phyloP scores from a whole-genome alignment of 2,888 invertebrate genomes.

The Holacanthella duospinosa region DNA sequence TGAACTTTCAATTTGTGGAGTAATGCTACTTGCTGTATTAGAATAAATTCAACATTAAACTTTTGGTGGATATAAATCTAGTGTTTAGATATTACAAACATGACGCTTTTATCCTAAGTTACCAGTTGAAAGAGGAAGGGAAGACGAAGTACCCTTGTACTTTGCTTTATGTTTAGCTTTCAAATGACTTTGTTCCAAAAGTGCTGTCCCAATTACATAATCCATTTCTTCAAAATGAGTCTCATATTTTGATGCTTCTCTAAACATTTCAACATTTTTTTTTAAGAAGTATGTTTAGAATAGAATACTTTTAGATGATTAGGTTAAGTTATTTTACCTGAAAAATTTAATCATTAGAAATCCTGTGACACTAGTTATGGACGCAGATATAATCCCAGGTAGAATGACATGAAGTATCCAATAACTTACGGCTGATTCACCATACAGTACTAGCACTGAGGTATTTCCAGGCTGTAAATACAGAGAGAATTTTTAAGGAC shows the following conservation, averaged over 20 bases:
- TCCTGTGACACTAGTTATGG: neutral
- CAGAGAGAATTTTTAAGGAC: too few species aligned
- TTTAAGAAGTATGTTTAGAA: neutral
- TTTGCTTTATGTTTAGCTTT: too few species aligned
- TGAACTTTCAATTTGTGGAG: too few species aligned
- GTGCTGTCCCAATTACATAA: constrained; percentile 11
- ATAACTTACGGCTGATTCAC: neutral
- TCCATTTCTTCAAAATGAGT: constrained; percentile 8
- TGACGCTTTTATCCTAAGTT: too few species aligned
- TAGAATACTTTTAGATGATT: neutral
- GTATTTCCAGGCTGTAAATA: neutral
- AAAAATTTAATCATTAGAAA: neutral
- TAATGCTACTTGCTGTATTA: too few species aligned
- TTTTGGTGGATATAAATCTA: too few species aligned
- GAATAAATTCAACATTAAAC: too few species aligned
- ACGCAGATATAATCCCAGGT: neutral
- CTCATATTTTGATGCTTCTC: constrained; percentile 3
- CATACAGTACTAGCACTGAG: neutral
- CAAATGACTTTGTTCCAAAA: constrained; percentile 4
- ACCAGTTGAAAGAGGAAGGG: too few species aligned
- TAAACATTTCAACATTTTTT: too few species aligned
- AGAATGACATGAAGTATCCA: constrained; percentile 4
- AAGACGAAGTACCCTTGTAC: too few species aligned
- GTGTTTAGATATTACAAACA: too few species aligned
- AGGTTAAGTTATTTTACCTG: neutral